Evolutionary conservation across 1,140 invertebrate species (phyloP).

Genomic region (Monomorium pharaonis): DNA sequence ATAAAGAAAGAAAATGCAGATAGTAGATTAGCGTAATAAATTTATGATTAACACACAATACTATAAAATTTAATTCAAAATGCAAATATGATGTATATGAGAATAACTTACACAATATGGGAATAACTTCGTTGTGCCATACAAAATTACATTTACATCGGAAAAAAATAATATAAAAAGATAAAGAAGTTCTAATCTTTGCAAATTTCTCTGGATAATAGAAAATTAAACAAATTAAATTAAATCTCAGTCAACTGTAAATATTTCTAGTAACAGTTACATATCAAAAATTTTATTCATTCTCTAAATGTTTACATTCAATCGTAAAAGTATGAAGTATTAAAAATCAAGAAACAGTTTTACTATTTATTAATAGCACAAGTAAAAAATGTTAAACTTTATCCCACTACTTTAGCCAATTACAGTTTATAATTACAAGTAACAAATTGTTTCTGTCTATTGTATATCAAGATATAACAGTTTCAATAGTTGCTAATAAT

Average conservation of each 20-base stretch:
- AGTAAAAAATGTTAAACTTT: neutral
- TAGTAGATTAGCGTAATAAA: slow-evolving; percentile 40
- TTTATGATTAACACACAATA: slow-evolving; percentile 77
- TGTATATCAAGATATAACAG: neutral
- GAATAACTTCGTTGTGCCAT: neutral
- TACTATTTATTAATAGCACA: neutral
- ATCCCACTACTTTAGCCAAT: too few relatives aligned
- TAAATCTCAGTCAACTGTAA: neutral
- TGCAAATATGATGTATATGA: too few relatives aligned
- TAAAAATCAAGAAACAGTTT: neutral
- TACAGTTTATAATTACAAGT: neutral
- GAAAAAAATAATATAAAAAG: neutral
- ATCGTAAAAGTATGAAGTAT: neutral
- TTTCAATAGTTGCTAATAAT: slow-evolving; percentile 18
- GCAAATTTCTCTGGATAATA: neutral
- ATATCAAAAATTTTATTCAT: neutral
- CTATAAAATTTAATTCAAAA: slow-evolving; percentile 59
- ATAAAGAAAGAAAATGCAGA: neutral
- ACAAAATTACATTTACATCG: neutral
- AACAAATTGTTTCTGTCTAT: neutral
- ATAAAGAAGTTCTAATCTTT: neutral
- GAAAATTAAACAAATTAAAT: neutral
- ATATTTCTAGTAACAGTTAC: too few relatives aligned
- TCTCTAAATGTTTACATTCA: slow-evolving; percentile 9
- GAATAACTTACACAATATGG: too few relatives aligned